These are phyloP conservation scores for Campylomormyrus numenius DNA, from an alignment of 2,113 vertebrate species.

Conservation along the genomic window DNA sequence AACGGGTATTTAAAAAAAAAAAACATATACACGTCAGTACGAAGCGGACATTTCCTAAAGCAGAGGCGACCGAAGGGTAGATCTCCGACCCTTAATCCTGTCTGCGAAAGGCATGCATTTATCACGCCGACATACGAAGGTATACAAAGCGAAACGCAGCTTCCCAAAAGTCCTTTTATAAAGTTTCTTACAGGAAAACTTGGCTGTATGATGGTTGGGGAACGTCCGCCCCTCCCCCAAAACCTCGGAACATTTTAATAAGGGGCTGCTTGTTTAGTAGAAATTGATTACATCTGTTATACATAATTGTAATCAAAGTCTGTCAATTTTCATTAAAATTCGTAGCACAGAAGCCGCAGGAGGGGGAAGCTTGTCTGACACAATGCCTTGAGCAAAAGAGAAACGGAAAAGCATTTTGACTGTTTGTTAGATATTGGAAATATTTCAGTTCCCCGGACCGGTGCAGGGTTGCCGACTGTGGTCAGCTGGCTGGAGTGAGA, in stretches of 20 bases:
- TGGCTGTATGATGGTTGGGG: not conserved
- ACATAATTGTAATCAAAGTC: not conserved
- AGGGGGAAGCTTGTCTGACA: not conserved
- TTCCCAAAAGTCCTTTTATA: not conserved
- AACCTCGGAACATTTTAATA: not conserved
- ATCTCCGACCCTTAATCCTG: not conserved
- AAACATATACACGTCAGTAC: not conserved
- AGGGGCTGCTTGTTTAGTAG: not conserved
- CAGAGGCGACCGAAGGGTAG: not conserved
- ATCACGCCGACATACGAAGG: not conserved
- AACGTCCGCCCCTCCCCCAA: not conserved
- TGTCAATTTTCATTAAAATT: not conserved
- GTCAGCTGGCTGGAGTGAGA: too few species aligned
- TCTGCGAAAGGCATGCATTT: not conserved
- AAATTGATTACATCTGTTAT: slow-evolving; percentile 7
- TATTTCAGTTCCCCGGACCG: not conserved
- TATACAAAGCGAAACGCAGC: not conserved
- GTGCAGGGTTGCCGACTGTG: too few species aligned
- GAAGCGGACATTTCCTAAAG: not conserved
- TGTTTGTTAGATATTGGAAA: not conserved
- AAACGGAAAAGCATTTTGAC: not conserved
- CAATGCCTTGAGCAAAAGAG: not conserved
- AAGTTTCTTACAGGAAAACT: not conserved
- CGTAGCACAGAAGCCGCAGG: not conserved
- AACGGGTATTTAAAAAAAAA: not conserved